These are phyloP conservation scores for Python bivittatus DNA, from an alignment of 2,113 vertebrate species.

Conservation along the genomic window DNA sequence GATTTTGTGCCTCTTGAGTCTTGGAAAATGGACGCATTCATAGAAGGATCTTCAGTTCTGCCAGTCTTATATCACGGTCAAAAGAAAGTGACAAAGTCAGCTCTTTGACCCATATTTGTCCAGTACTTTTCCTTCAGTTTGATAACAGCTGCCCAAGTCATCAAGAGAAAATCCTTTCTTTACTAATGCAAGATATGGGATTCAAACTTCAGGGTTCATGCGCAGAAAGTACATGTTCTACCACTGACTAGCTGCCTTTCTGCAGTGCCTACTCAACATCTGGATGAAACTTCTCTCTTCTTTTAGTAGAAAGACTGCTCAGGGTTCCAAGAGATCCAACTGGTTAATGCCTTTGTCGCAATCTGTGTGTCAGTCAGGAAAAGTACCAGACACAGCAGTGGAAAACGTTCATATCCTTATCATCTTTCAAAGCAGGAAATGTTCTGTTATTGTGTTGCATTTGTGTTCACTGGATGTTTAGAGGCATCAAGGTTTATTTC, in stretches of 20 bases:
- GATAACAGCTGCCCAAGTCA: neutral
- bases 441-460: neutral
- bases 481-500: neutral
- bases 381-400: neutral
- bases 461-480: neutral
- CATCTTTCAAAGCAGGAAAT: neutral
- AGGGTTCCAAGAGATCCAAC: conserved; percentile 28
- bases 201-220: neutral
- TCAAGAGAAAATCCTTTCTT: neutral
- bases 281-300: neutral
- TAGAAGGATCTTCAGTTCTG: neutral
- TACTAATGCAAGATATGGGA: neutral
- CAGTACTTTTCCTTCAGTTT: neutral
- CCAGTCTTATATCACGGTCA: neutral
- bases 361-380: neutral
- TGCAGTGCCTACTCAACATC: neutral
- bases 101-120: neutral
- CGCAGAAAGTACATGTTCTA: too few relatives aligned
- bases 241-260: neutral
- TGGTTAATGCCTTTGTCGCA: conserved; percentile 16
- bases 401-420: neutral
- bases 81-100: neutral
- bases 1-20: neutral
- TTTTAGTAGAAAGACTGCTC: neutral
- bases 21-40: neutral